Base-by-base conservation (phyloP, 2,797 vertebrate genomes). In the Protonibea diacanthus region DNA sequence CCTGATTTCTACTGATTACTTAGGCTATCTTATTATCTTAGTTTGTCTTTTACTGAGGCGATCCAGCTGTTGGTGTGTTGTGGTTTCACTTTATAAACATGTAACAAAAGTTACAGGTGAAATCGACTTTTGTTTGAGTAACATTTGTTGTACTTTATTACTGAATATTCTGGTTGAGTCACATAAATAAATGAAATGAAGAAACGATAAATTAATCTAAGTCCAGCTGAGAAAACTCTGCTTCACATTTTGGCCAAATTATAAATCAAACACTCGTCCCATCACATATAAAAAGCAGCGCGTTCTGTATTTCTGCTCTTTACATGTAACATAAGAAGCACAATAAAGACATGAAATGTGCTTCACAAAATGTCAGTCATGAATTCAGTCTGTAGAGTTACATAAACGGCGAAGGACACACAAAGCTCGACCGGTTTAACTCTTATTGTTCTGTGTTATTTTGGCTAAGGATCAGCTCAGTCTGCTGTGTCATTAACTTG, bases 401-500 rank as follows among this genome's bases (percentile, higher is more conserved):
- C 25, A 17, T 59, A 59, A 71, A 61, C 48, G 49, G 11, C 40
- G 27, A 76, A 51, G 56, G 38, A 62, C 33, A 57, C 60, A 51
- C 33, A 64, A 15, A 21, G 73, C 61, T 62, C 12, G 2, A 38
- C 70, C 55, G n/a, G 66, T 76, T 67, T 76, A 11, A 59, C 47
- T 65, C 45, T 17, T 51, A 49, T 49, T 45, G 42, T 66, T 72
- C 25, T 3, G 38, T 76, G 60, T 83, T 83, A 65, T 89, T 81
- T 73, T 80, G 79, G 21, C 61, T n/a, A 29, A 66, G 47, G 68
- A 48, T 78, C 75, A 68, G 62, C 67, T 70, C 61, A 67, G 45
- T 70, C 62, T 83, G 83, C 85, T 85, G 78, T 81, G 87, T 89
- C 91, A 89, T 87, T 81, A 89, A 81, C 65, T 82, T 88, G 88